Conservation (phyloP, 1,140 invertebrate species). For the Xylocopa sonorina region DNA sequence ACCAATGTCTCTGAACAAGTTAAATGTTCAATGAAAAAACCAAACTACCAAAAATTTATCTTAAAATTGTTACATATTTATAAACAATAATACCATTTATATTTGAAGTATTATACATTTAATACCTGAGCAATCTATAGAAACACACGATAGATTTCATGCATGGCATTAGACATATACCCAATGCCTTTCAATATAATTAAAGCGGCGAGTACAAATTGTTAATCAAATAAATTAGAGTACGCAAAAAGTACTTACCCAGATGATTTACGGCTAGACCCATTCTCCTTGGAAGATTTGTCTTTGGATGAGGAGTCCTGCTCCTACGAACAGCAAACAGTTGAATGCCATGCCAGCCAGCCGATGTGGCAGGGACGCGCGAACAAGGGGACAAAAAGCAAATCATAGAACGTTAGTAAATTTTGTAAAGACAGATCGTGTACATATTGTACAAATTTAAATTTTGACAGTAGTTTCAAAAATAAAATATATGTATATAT, state of each 20-base stretch:
- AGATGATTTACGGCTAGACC: conserved; percentile 81
- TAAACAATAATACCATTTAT: background rate
- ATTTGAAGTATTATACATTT: too few relatives aligned
- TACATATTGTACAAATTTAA: conserved; percentile 56
- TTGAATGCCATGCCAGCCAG: conserved; percentile 83
- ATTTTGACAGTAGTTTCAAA: conserved; percentile 52
- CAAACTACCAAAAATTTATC: too few relatives aligned
- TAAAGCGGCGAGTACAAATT: background rate
- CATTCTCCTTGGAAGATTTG: conserved; percentile 83
- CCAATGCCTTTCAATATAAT: too few relatives aligned
- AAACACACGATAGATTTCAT: too few relatives aligned
- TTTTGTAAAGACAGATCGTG: conserved; percentile 62
- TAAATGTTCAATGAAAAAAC: too few relatives aligned
- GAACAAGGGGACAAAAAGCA: conserved; percentile 82
- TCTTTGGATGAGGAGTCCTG: conserved; percentile 82
- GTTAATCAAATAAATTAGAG: background rate
- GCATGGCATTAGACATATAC: too few relatives aligned
- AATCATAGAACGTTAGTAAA: conserved; percentile 79
- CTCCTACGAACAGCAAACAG: conserved; percentile 86
- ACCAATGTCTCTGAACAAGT: too few relatives aligned
- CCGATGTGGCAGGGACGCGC: conserved; percentile 82
- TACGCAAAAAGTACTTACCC: conserved; percentile 78
- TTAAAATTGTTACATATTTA: too few relatives aligned
- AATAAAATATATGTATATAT: conserved; percentile 48
- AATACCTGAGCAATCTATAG: too few relatives aligned